phyloP scores from a whole-genome alignment of 1,140 invertebrate genomes.

The Hylyphantes graminicola region DNA sequence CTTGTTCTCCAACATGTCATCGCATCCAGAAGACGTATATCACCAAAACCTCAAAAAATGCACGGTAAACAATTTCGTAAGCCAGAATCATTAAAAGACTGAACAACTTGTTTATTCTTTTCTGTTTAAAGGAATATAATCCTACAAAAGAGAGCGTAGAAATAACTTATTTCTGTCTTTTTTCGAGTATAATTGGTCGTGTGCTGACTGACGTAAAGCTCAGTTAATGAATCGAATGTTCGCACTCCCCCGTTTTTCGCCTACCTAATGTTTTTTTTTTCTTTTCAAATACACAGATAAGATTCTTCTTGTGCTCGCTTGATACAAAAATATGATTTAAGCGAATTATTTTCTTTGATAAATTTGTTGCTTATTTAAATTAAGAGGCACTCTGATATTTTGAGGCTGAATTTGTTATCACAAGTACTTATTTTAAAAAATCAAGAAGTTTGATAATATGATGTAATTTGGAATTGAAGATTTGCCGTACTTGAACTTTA shows the following conservation, averaged over 20 bases:
- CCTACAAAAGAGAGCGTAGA: background rate
- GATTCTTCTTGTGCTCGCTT: too few species aligned
- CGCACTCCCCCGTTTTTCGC: background rate
- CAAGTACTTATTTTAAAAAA: too few species aligned
- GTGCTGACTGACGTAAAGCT: slow-evolving; percentile 18
- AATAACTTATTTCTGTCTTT: slow-evolving; percentile 35
- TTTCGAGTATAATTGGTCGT: slow-evolving; percentile 20
- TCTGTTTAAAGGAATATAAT: background rate
- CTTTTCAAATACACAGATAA: background rate
- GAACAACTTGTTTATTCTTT: background rate
- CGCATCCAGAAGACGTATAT: slow-evolving; percentile 33
- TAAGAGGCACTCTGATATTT: too few species aligned
- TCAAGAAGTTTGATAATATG: too few species aligned
- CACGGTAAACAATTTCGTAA: slow-evolving; percentile 29
- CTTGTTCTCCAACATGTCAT: slow-evolving; percentile 29
- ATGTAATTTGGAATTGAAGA: too few species aligned
- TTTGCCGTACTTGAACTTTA: too few species aligned
- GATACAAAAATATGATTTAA: too few species aligned
- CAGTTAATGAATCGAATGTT: slow-evolving; percentile 43
- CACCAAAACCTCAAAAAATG: background rate
- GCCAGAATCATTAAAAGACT: slow-evolving; percentile 36
- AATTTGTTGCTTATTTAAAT: too few species aligned
- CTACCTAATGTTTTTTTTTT: background rate
- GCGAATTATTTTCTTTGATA: too few species aligned
- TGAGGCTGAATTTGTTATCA: too few species aligned